Percentiles rank a stretch among this genome's conserved stretches.
Evolutionary conservation across 2,888 invertebrate genomes (phyloP).

Genomic region (Synergus itoensis): DNA sequence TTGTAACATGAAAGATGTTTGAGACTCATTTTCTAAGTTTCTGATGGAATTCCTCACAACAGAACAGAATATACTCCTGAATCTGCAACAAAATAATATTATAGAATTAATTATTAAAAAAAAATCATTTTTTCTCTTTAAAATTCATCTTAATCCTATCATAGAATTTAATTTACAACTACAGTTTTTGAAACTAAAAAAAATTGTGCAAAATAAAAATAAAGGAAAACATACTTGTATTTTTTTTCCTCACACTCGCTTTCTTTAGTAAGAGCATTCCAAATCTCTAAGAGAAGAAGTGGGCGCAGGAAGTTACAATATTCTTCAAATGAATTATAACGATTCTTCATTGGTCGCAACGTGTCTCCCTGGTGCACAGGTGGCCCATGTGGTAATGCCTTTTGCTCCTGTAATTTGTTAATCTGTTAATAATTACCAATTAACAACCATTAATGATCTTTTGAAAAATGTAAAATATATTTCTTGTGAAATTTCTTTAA

Average conservation of each 20-base stretch:
- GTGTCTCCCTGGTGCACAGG: conserved; percentile 80
- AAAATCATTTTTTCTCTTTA: too few relatives aligned
- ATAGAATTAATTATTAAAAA: background rate
- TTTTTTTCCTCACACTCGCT: conserved; percentile 56
- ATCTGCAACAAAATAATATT: background rate
- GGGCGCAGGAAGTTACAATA: conserved; percentile 82
- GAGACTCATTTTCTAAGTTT: conserved; percentile 45
- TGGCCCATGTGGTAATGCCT: conserved; percentile 76
- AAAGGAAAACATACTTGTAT: conserved; percentile 32
- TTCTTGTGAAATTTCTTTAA: background rate
- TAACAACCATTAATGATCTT: conserved; percentile 4
- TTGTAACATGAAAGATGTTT: conserved; percentile 65
- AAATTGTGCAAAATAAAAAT: background rate
- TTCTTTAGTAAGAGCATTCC: conserved; percentile 78
- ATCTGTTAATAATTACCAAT: background rate
- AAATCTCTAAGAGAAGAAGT: conserved; percentile 82
- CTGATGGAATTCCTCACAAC: conserved; percentile 62
- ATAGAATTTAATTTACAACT: too few relatives aligned
- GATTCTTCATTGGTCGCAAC: conserved; percentile 79
- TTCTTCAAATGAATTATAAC: conserved; percentile 81
- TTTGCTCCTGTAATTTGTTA: conserved; percentile 76
- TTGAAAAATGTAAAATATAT: too few relatives aligned
- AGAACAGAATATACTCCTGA: conserved; percentile 52
- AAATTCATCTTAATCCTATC: too few relatives aligned
- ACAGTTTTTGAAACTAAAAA: background rate